phyloP scores from a whole-genome alignment of 2,113 vertebrate genomes.

The Callorhinus ursinus region DNA sequence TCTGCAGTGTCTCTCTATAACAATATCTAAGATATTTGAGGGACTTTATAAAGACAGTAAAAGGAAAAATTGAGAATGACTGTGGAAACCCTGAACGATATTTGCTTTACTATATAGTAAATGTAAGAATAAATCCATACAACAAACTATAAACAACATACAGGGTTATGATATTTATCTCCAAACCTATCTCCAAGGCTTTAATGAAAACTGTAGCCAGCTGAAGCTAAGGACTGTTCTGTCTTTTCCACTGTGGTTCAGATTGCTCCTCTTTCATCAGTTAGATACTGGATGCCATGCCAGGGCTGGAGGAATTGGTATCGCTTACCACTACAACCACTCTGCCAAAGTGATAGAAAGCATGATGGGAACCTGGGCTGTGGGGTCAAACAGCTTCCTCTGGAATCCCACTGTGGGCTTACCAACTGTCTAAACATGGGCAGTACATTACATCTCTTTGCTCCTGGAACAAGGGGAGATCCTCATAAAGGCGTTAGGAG shows the following conservation, averaged over 20 bases:
- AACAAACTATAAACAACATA: slow-evolving; percentile 34
- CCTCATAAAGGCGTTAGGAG: not conserved
- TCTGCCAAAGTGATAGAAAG: not conserved
- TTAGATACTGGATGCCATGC: not conserved
- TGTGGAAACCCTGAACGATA: not conserved
- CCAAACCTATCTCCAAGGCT: slow-evolving; percentile 3
- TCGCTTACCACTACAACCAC: not conserved
- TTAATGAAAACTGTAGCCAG: slow-evolving; percentile 20
- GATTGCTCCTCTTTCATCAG: not conserved
- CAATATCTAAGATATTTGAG: slow-evolving; percentile 20
- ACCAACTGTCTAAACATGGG: not conserved
- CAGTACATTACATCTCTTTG: not conserved
- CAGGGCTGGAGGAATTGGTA: not conserved
- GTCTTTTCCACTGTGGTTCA: not conserved
- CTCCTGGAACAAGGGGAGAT: not conserved
- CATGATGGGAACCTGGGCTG: not conserved
- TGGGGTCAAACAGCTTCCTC: not conserved
- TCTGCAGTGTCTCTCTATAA: slow-evolving; percentile 27
- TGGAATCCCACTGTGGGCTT: not conserved
- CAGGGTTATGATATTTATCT: slow-evolving; percentile 35
- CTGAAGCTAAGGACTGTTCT: not conserved
- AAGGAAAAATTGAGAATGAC: not conserved
- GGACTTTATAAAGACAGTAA: slow-evolving; percentile 36
- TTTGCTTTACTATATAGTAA: slow-evolving; percentile 43
- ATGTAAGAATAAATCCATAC: slow-evolving; percentile 10